A percentile compares a stretch with the other conserved stretches of the same genome.
Evolutionary conservation across 2,888 invertebrate species (phyloP).

Genomic region (Nomada ruficornis): DNA sequence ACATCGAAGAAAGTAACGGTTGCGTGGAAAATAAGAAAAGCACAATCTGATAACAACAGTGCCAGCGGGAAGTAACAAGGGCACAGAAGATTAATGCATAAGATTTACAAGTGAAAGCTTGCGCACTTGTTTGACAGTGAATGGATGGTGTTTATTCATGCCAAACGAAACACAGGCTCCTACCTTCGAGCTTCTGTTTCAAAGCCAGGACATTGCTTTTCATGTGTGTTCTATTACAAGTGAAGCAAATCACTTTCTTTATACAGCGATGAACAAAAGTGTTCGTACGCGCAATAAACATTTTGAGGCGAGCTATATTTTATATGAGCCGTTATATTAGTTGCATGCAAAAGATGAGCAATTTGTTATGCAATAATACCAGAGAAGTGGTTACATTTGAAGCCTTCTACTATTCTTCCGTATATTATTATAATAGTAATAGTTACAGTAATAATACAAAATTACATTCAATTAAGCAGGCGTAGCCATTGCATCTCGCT

Average conservation of each 20-base stretch:
- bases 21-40: slow-evolving; percentile 19
- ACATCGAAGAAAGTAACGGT: background rate
- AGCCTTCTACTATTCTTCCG: too few relatives aligned
- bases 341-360: too few relatives aligned
- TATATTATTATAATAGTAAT: too few relatives aligned
- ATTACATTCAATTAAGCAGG: too few relatives aligned
- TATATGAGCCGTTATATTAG: too few relatives aligned
- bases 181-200: slow-evolving; percentile 17
- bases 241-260: slow-evolving; percentile 1
- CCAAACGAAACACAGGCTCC: slow-evolving; percentile 32
- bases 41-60: slow-evolving; percentile 29
- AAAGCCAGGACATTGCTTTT: slow-evolving; percentile 9
- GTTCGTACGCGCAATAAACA: background rate
- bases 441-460: too few relatives aligned
- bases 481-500: too few relatives aligned
- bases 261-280: background rate
- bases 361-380: too few relatives aligned
- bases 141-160: slow-evolving; percentile 35
- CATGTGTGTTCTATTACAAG: background rate
- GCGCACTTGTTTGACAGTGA: slow-evolving; percentile 11
- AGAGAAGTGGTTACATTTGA: too few relatives aligned
- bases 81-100: slow-evolving; percentile 37
- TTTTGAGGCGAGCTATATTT: too few relatives aligned
- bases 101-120: slow-evolving; percentile 53
- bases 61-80: slow-evolving; percentile 29